Percentiles rank a stretch among this genome's conserved stretches.
Conservation (phyloP, 2,888 invertebrate species). For the Allygus modestus region DNA sequence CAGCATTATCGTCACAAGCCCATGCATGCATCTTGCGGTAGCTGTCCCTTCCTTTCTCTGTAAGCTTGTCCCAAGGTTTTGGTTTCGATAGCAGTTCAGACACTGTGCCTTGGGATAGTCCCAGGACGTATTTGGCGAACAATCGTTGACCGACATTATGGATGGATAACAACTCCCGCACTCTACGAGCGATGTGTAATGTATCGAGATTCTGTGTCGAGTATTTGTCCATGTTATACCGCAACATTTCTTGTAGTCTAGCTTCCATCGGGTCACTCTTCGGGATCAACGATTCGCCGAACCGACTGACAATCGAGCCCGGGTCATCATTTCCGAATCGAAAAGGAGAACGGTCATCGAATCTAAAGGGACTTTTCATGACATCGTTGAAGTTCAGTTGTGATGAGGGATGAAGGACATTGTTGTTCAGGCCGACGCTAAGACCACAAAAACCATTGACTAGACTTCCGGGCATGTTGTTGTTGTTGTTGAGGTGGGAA, state of each 20-base stretch:
- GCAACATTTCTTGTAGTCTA: slow-evolving; percentile 93
- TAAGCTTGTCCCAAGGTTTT: slow-evolving; percentile 99
- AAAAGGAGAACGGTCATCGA: slow-evolving; percentile 88
- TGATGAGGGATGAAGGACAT: slow-evolving; percentile 67
- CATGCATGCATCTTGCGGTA: slow-evolving; percentile 99
- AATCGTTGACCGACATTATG: slow-evolving; percentile 99
- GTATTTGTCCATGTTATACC: slow-evolving; percentile 97
- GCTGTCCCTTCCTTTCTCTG: slow-evolving; percentile 99
- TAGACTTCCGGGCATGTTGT: slow-evolving; percentile 73
- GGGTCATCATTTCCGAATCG: slow-evolving; percentile 89
- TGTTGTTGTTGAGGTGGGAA: slow-evolving; percentile 74
- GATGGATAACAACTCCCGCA: slow-evolving; percentile 94
- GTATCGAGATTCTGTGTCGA: slow-evolving; percentile 96
- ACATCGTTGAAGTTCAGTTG: slow-evolving; percentile 73
- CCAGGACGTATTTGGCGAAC: slow-evolving; percentile 99
- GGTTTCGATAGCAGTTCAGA: slow-evolving; percentile 99
- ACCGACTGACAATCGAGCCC: slow-evolving; percentile 88
- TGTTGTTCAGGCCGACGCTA: slow-evolving; percentile 69
- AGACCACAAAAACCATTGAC: slow-evolving; percentile 73
- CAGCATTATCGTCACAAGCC: slow-evolving; percentile 98
- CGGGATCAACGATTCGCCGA: slow-evolving; percentile 94
- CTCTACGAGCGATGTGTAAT: slow-evolving; percentile 94
- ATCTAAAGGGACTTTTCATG: slow-evolving; percentile 84
- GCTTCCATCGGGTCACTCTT: slow-evolving; percentile 97
- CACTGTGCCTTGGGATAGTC: slow-evolving; percentile 97